Conservation (phyloP, 1,140 invertebrate genomes). For the Ips typographus region DNA sequence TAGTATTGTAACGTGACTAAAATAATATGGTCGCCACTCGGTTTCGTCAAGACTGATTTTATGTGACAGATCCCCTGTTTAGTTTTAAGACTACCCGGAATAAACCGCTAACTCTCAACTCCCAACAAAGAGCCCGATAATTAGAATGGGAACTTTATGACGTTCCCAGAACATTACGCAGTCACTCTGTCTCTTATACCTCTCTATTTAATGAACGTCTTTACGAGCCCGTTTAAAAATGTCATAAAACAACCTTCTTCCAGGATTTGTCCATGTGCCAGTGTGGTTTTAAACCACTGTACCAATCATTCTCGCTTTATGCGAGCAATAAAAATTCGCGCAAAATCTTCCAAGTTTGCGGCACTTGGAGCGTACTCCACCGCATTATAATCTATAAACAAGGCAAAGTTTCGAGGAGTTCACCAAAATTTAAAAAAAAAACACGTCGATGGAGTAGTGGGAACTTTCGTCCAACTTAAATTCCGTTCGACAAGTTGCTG, state of each 20-base stretch:
- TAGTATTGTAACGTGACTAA: no score
- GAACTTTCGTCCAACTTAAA: slow-evolving; percentile 24
- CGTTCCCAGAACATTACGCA: not conserved
- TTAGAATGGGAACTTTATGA: slow-evolving; percentile 8
- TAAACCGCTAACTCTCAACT: slow-evolving; percentile 9
- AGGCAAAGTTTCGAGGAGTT: not conserved
- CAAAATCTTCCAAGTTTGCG: not conserved
- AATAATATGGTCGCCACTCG: no score
- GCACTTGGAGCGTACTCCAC: not conserved
- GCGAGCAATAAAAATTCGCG: no score
- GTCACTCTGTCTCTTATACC: not conserved
- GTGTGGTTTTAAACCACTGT: no score
- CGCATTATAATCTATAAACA: slow-evolving; percentile 14
- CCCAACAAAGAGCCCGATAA: slow-evolving; percentile 17
- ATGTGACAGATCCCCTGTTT: not conserved
- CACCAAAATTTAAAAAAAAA: slow-evolving; percentile 13
- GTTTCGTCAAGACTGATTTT: no score
- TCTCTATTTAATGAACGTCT: not conserved
- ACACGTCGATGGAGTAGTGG: not conserved
- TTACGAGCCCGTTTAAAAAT: no score
- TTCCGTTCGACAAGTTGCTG: slow-evolving; percentile 25
- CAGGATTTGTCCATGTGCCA: no score
- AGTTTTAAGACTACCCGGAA: slow-evolving; percentile 10
- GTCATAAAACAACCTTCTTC: no score
- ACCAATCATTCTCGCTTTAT: no score